Evolutionary conservation across 1,140 invertebrate species (phyloP), one percentile per base, ranked within the genome.

Genomic region (Uloborus diversus): DNA sequence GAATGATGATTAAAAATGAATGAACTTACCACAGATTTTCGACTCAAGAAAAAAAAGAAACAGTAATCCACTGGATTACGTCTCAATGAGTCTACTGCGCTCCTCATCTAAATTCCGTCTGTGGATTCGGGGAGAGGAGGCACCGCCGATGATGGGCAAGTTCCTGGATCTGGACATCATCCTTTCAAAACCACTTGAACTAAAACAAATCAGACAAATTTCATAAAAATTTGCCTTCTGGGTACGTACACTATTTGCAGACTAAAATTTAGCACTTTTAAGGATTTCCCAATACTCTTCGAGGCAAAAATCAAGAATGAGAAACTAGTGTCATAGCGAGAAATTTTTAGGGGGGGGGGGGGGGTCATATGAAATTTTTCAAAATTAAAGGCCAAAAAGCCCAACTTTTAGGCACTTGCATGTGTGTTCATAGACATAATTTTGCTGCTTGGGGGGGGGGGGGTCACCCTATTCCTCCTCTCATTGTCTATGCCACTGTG

Each of bases 141-240:
- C 13, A 28, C 69, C 49, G 0, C 69, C 69, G 49, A 73, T 59
- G 49, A 20, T 20, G 28, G 14, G 57, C 25, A 73, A 30, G 23
- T 42, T 47, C 42, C 69, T 25, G 30, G 53, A 35, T 23, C 56
- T 42, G n/a, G 42, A 20, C 0, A 73, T 32, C 5, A 62, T 4
- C 61, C 69, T 73, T 73, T 73, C 56, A 33, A 73, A 73, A n/a
- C 69, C 69, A 47, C 25, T n/a, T 4, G 56, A 27, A n/a, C 56
- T 73, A 30, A 13, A 25, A 30, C n/a, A 62, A 47, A 17, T 14
- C 42, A 14, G 1, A 47, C 51, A 53, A 1, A 20, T 53, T 53
- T 20, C 51, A 53, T 14, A 1, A 53, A 7, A 20, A 20, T 7
- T 42, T 17, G 7, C 37, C 37, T 42, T 17, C 37, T 9, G 7